phyloP scores from a whole-genome alignment of 2,113 vertebrate species.

The Scopus umbretta region DNA sequence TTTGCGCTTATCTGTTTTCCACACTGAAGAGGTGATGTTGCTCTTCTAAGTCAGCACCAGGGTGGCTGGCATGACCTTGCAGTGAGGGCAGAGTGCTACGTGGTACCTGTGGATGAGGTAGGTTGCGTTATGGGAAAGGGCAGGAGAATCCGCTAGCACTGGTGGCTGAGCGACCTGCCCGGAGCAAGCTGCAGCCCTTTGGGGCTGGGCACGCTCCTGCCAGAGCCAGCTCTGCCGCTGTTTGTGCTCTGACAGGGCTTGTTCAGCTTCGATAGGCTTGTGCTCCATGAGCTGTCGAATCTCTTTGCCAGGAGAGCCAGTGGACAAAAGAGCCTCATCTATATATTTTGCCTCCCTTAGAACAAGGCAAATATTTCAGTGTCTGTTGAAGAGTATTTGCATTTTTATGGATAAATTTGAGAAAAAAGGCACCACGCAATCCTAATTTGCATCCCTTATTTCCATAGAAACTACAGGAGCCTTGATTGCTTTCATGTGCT shows the following conservation, averaged over 20 bases:
- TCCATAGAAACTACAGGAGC: conserved; percentile 59
- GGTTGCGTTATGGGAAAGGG: rapidly evolving
- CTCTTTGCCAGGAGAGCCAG: background rate
- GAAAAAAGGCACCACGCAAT: conserved; percentile 57
- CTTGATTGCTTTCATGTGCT: conserved; percentile 64
- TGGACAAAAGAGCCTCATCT: conserved; percentile 15
- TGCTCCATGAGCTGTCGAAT: background rate
- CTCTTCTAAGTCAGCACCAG: background rate
- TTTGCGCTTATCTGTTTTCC: background rate
- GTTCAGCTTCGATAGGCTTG: rapidly evolving
- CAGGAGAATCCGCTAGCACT: background rate
- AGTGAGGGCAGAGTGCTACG: rapidly evolving
- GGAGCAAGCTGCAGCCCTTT: background rate
- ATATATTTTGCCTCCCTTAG: conserved; percentile 4
- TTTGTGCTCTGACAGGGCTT: rapidly evolving
- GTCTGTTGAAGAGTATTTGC: conserved; percentile 50
- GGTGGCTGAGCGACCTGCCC: background rate
- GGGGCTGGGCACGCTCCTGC: background rate
- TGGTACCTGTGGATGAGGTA: background rate
- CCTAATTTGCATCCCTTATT: conserved; percentile 67
- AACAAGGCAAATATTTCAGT: conserved; percentile 50
- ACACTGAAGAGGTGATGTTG: background rate
- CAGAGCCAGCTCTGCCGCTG: background rate
- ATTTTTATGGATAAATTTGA: conserved; percentile 69
- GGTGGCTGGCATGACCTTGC: rapidly evolving